Evolutionary conservation across 2,113 vertebrate species (phyloP).

Genomic region (Pseudorasbora parva): DNA sequence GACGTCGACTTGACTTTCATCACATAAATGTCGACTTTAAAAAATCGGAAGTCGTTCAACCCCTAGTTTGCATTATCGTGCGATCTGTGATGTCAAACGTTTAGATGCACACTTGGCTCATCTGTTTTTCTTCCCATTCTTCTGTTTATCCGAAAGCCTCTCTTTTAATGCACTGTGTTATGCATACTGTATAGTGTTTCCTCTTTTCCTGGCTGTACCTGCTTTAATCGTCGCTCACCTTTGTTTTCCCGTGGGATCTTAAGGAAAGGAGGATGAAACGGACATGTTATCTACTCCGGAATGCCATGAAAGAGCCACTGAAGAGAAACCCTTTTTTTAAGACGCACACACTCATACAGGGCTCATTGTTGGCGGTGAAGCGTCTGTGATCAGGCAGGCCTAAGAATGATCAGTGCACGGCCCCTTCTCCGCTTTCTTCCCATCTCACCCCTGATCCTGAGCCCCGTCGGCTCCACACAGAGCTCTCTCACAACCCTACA

Average conservation of each 20-base stretch:
- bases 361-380: constrained; percentile 53
- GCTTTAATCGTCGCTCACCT: constrained; percentile 49
- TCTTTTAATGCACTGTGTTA: too few species aligned
- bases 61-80: too few species aligned
- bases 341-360: constrained; percentile 50
- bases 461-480: constrained; percentile 44
- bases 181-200: background rate
- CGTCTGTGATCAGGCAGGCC: constrained; percentile 59
- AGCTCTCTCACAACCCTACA: constrained; percentile 37
- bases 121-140: too few species aligned
- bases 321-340: constrained; percentile 29
- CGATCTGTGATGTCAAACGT: too few species aligned
- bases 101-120: too few species aligned
- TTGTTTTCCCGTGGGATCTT: constrained; percentile 51
- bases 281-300: constrained; percentile 56
- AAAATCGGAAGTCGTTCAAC: too few species aligned
- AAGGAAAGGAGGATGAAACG: constrained; percentile 46
- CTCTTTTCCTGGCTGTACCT: constrained; percentile 48
- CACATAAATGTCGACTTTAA: too few species aligned
- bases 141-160: too few species aligned
- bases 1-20: too few species aligned
- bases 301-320: constrained; percentile 41
- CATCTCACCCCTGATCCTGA: constrained; percentile 51
- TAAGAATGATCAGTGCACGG: constrained; percentile 44
- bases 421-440: constrained; percentile 59